phyloP scores from a whole-genome alignment of 1,140 invertebrate genomes.

The Pogonognathellus flavescens region DNA sequence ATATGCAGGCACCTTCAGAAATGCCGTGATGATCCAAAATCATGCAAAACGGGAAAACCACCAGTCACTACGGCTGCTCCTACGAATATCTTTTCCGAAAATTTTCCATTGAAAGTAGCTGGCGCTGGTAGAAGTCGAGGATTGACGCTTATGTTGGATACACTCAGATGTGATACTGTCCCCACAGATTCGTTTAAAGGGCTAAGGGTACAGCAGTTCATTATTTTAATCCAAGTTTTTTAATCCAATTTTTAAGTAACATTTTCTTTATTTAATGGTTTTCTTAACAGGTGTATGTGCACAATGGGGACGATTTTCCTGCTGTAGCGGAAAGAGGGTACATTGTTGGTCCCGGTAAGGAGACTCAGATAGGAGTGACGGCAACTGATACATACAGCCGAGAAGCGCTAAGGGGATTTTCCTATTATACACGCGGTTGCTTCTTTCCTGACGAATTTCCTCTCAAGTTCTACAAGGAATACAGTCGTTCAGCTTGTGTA shows the following conservation, averaged over 20 bases:
- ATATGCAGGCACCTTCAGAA: slow-evolving; percentile 57
- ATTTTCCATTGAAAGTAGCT: slow-evolving; percentile 62
- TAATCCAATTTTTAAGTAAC: no score
- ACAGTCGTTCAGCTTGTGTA: slow-evolving; percentile 65
- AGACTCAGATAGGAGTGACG: slow-evolving; percentile 53
- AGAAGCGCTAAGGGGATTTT: slow-evolving; percentile 57
- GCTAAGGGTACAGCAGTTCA: slow-evolving; percentile 41
- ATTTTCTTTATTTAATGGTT: no score
- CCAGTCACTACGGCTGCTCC: slow-evolving; percentile 2
- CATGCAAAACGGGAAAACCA: slow-evolving; percentile 54
- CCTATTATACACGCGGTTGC: slow-evolving; percentile 54
- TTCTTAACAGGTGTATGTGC: slow-evolving; percentile 61
- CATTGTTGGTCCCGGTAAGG: slow-evolving; percentile 63
- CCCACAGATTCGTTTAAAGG: slow-evolving; percentile 66
- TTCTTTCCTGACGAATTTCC: slow-evolving; percentile 65
- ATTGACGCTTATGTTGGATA: slow-evolving; percentile 64
- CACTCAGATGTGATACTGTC: slow-evolving; percentile 60
- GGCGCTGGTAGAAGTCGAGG: slow-evolving; percentile 66
- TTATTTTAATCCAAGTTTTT: not conserved
- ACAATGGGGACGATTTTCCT: slow-evolving; percentile 66
- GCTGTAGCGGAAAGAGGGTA: slow-evolving; percentile 66
- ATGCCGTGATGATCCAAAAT: slow-evolving; percentile 60
- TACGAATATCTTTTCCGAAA: slow-evolving; percentile 27
- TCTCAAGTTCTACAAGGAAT: slow-evolving; percentile 66
- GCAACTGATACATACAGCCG: slow-evolving; percentile 63